These are phyloP conservation scores for Psittacula derbiana DNA, from an alignment of 2,797 vertebrate species.

Conservation along the genomic window DNA sequence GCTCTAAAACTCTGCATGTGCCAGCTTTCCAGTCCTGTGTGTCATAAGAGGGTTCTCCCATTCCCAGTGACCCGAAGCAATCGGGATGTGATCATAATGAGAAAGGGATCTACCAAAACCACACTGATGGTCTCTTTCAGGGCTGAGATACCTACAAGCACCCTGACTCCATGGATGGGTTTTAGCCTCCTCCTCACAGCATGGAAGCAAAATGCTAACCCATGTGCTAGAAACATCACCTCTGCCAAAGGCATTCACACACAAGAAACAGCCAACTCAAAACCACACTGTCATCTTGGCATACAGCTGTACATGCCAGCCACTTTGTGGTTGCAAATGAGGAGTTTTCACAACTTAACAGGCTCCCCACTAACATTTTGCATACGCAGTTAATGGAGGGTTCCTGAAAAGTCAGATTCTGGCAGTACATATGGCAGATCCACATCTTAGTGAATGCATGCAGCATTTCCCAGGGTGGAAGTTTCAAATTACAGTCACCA, in stretches of 20 bases:
- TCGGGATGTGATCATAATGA: fast-evolving
- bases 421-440: too few species aligned
- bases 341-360: background rate
- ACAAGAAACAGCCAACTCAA: background rate
- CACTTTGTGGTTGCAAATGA: background rate
- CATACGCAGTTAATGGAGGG: too few species aligned
- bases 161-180: fast-evolving
- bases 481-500: background rate
- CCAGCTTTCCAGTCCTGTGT: fast-evolving
- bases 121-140: fast-evolving
- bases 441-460: background rate
- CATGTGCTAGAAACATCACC: background rate
- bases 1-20: fast-evolving
- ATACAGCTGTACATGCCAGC: background rate
- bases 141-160: background rate
- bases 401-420: background rate
- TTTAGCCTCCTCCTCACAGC: background rate
- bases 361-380: background rate
- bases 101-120: background rate
- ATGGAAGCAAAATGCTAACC: fast-evolving
- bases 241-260: background rate
- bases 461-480: background rate
- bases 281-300: fast-evolving
- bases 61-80: background rate
- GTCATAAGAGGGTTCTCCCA: background rate